Percentiles rank a stretch among this genome's conserved stretches.
phyloP scores from a whole-genome alignment of 2,113 vertebrate species.

The Salminus brasiliensis region DNA sequence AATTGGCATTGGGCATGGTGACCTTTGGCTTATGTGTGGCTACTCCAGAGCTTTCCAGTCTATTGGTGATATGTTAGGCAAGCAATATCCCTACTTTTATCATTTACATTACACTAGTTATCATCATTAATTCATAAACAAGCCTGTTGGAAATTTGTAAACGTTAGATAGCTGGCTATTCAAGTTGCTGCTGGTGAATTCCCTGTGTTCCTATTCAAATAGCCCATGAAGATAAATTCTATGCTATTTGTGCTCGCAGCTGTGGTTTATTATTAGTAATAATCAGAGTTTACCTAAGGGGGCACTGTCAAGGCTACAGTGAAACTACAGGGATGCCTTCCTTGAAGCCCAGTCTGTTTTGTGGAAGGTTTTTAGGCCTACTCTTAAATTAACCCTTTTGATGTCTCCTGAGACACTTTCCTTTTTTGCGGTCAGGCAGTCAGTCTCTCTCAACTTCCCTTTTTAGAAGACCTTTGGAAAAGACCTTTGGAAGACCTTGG shows the following conservation, averaged over 20 bases:
- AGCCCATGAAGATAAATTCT: background rate
- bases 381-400: background rate
- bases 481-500: too few species aligned
- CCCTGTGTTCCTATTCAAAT: background rate
- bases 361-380: constrained; percentile 13
- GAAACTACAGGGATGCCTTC: background rate
- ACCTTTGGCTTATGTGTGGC: too few species aligned
- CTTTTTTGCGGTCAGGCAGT: background rate
- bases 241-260: constrained; percentile 4
- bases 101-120: too few species aligned
- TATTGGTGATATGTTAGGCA: too few species aligned
- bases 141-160: too few species aligned
- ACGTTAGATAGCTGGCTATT: background rate
- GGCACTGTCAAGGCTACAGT: constrained; percentile 17
- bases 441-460: background rate
- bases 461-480: background rate
- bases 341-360: background rate
- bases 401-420: background rate
- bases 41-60: too few species aligned
- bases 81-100: too few species aligned
- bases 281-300: constrained; percentile 36
- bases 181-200: constrained; percentile 1
- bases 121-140: too few species aligned
- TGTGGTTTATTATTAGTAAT: constrained; percentile 42
- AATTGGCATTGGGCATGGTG: too few species aligned